Conservation (phyloP, 2,113 vertebrate genomes). For the Ctenomys sociabilis region DNA sequence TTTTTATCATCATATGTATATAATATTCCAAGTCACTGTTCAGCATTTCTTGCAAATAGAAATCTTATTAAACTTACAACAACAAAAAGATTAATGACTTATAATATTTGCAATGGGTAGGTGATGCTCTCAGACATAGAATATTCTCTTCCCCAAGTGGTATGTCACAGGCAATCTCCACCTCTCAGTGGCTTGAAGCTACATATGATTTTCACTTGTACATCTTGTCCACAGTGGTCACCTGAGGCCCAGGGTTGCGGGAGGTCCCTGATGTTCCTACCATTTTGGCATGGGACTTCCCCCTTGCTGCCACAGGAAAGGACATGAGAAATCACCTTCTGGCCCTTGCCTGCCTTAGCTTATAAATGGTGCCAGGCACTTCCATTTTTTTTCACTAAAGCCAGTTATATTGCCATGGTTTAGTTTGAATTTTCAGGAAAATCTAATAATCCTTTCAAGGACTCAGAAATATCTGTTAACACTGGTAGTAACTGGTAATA, state of each 20-base stretch:
- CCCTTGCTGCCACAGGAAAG: background rate
- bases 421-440: background rate
- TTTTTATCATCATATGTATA: background rate
- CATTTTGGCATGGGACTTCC: background rate
- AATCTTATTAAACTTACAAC: background rate
- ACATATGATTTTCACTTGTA: background rate
- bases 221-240: background rate
- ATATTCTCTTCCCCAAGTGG: background rate
- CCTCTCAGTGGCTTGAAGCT: background rate
- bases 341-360: background rate
- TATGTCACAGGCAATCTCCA: background rate
- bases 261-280: fast-evolving
- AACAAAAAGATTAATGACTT: background rate
- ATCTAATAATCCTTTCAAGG: background rate
- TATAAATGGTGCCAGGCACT: background rate
- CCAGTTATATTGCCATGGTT: background rate
- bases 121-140: background rate
- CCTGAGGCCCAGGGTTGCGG: background rate
- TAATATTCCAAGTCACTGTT: background rate
- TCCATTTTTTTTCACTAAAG: background rate
- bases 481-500: background rate
- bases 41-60: background rate
- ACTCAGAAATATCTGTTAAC: background rate
- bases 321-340: too few species aligned
- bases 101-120: background rate